These are phyloP conservation scores for Phenganax stokvisi DNA, from an alignment of 92 coral and sea anemone genomes.

Conservation along the genomic window DNA sequence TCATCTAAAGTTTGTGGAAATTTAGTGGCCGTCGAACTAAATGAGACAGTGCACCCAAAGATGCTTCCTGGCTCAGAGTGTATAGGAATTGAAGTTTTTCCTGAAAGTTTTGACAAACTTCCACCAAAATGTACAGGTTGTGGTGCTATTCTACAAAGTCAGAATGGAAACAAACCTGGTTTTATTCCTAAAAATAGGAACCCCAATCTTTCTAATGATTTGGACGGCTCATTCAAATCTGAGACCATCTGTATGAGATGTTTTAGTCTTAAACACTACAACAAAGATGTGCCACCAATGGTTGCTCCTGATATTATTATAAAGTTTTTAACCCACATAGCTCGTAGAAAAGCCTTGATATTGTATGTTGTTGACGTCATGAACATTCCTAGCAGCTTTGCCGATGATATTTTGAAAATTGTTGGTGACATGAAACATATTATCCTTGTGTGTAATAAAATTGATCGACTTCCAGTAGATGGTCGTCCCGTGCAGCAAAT, in stretches of 20 bases:
- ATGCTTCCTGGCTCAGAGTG: neutral
- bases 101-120: constrained; percentile 59
- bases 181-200: constrained; percentile 57
- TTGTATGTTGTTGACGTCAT: constrained; percentile 72
- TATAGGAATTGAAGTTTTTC: constrained; percentile 47
- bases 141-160: constrained; percentile 87
- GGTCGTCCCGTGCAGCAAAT: constrained; percentile 66
- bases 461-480: constrained; percentile 78
- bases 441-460: constrained; percentile 75
- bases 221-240: neutral
- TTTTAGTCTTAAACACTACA: constrained; percentile 70
- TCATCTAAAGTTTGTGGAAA: neutral
- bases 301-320: constrained; percentile 50
- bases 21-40: neutral
- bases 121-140: constrained; percentile 85
- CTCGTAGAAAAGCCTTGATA: constrained; percentile 70
- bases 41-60: neutral
- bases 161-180: constrained; percentile 57
- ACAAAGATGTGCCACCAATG: constrained; percentile 54
- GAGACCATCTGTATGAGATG: constrained; percentile 69
- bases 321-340: constrained; percentile 56
- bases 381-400: constrained; percentile 75
- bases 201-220: constrained; percentile 38
- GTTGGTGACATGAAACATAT: constrained; percentile 88
- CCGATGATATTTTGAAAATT: constrained; percentile 56